Base-by-base conservation (phyloP, 2,113 vertebrate species). In the Oceanodroma tethys region DNA sequence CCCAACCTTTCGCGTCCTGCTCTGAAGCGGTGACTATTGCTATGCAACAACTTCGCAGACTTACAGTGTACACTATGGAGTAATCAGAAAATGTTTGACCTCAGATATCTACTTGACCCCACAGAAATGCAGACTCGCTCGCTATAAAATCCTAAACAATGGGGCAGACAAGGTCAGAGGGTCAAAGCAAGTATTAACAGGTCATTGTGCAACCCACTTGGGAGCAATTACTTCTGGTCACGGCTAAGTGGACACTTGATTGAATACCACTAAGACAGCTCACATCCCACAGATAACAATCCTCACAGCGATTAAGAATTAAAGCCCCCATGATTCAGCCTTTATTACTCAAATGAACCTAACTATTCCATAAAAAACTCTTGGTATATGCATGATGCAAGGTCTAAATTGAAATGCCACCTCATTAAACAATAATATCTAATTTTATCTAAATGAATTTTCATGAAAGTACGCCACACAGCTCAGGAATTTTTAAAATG, bases 231-330 rank as follows among this genome's bases (percentile, higher is more conserved):
- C 99, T 99, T 99, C 99, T 98, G 98, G 99, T 99, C 99, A 99
- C 98, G 99, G 99, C 99, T 99, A 99, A 99, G 99, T 99, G 99
- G 99, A 99, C 99, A 99, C 99, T 99, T 99, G 99, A 99, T 99
- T 99, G 99, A 99, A 99, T 99, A 98, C 99, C 98, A 99, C 98
- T 98, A 99, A 98, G 99, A 99, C 99, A 99, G 99, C 99, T 99
- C 99, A 99, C 99, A 99, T 99, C 98, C 98, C 98, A 99, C 98
- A 98, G 99, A 99, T 99, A 99, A 99, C 99, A 99, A 99, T 99
- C 99, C 99, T 99, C 98, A 98, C 98, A 98, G 99, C 98, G 98
- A 99, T 99, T 99, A 99, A 99, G 99, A 99, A 99, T 99, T 99
- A 99, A 99, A 99, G 99, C 99, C 98, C 99, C 98, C 98, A 99